Conservation (phyloP, 2,113 vertebrate genomes). For the Leuciscus idus region DNA sequence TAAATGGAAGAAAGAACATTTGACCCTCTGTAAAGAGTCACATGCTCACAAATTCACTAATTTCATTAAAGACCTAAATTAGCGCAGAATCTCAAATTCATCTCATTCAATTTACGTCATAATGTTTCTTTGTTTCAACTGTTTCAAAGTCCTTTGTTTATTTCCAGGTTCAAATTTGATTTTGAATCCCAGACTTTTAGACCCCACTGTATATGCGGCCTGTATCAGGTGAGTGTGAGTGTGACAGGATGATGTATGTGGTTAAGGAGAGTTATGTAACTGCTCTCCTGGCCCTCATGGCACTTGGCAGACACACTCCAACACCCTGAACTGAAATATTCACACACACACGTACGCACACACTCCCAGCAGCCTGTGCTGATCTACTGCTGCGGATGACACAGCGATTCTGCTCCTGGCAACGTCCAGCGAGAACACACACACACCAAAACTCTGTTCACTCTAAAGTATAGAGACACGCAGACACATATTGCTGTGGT, state of each 20-base stretch:
- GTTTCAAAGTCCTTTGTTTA: neutral
- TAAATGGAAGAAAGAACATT: neutral
- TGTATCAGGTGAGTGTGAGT: slow-evolving; percentile 20
- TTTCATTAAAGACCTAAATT: neutral
- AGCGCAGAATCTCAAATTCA: neutral
- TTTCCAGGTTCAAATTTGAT: neutral
- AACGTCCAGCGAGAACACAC: neutral
- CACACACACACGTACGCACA: slow-evolving; percentile 44
- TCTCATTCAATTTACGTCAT: neutral
- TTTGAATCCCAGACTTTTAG: neutral
- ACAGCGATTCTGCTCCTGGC: slow-evolving; percentile 69
- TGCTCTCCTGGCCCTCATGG: slow-evolving; percentile 69
- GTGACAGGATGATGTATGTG: slow-evolving; percentile 64
- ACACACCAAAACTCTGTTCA: neutral
- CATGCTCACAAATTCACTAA: neutral
- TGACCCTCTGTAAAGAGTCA: neutral
- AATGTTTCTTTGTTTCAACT: neutral
- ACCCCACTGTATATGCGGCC: neutral
- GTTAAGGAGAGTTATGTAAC: slow-evolving; percentile 72
- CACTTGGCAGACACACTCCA: slow-evolving; percentile 65
- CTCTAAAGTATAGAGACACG: slow-evolving; percentile 11
- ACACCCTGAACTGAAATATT: slow-evolving; percentile 67
- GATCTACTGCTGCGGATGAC: slow-evolving; percentile 78
- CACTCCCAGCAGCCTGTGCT: slow-evolving; percentile 66
- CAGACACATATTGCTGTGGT: slow-evolving; percentile 44